Base-by-base conservation (phyloP, 1,140 invertebrate genomes). In the Lepidurus arcticus region DNA sequence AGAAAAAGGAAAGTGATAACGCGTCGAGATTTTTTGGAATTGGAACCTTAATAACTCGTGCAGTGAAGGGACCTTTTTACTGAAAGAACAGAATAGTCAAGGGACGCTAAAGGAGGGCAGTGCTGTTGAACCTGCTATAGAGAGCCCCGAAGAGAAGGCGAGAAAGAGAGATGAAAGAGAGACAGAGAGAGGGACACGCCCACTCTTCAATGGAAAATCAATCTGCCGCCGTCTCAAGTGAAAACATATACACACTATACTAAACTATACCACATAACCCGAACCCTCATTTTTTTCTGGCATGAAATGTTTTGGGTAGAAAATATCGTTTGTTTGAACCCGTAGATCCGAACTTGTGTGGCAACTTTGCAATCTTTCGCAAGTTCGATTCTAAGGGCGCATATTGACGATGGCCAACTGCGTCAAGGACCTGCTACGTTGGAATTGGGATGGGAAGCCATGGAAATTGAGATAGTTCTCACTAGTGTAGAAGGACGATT, bases 261-360 rank as follows among this genome's bases (percentile, higher is more conserved):
- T 34, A 34, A 2, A 34, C 3, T 34, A 34, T 3, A 34, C 34
- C 2, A 4, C 34, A 34, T 34, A 34, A 4, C 34, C 34, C 3
- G 34, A 34, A 4, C 34, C 2, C 34, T 3, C 34, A 34, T 34
- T 34, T 34, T 34, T 34, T 34, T 34, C 34, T 4, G 34, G 34
- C 34, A 34, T 34, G 34, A 3, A 34, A 34, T 34, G 34, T 34
- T 34, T 34, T 34, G 34, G 34, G 34, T 34, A 1, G 34, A 34
- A 34, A 34, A 34, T 34, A 34, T 78, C 53, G 53, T 73, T 86
- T 86, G 86, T 86, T 87, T 80, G 81, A 84, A 86, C 85, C 85
- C 85, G 85, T 86, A 86, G 85, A 85, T 86, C 85, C 85, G 85
- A 86, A 86, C 85, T 86, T 86, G 85, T 86, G 85, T 85, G 42